These are phyloP conservation scores for Mastigias papua DNA, from an alignment of 30 jellyfish, hydroid and myxozoan species.

Conservation along the genomic window DNA sequence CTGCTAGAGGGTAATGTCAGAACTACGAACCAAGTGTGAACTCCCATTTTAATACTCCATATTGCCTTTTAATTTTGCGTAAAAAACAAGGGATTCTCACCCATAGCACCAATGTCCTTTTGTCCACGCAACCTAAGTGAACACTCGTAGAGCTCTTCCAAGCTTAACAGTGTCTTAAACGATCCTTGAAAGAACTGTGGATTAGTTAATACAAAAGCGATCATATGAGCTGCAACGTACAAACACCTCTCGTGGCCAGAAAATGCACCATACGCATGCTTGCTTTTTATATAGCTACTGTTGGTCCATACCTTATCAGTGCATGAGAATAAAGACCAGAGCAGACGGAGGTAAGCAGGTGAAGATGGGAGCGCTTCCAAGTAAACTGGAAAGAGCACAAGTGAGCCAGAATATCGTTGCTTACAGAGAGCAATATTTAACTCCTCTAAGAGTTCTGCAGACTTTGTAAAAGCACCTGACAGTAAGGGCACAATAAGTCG, in stretches of 20 bases:
- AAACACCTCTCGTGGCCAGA: constrained; percentile 35
- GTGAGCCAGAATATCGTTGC: constrained; percentile 64
- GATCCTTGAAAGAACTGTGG: constrained; percentile 32
- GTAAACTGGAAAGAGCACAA: constrained; percentile 74
- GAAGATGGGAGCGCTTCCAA: constrained; percentile 64
- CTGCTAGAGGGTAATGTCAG: too few species aligned
- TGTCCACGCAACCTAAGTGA: constrained; percentile 45
- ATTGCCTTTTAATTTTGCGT: neutral
- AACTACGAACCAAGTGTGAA: neutral
- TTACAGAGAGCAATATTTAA: constrained; percentile 83
- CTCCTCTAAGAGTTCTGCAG: constrained; percentile 77
- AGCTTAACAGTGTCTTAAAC: constrained; percentile 73
- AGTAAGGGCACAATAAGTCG: constrained; percentile 74
- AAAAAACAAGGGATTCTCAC: constrained; percentile 38
- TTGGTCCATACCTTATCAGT: constrained; percentile 69
- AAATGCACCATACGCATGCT: neutral
- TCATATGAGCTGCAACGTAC: constrained; percentile 58
- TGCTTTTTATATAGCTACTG: neutral
- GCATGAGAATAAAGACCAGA: constrained; percentile 75
- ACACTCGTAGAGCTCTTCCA: constrained; percentile 57
- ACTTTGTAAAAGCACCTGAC: constrained; percentile 31
- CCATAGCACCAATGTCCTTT: neutral
- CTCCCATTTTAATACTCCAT: neutral
- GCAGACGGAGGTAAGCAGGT: constrained; percentile 87
- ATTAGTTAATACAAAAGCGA: constrained; percentile 12